A percentile compares a stretch with the other conserved stretches of the same genome.
Conservation (phyloP, 1,140 invertebrate genomes). For the Lepidostoma basale region DNA sequence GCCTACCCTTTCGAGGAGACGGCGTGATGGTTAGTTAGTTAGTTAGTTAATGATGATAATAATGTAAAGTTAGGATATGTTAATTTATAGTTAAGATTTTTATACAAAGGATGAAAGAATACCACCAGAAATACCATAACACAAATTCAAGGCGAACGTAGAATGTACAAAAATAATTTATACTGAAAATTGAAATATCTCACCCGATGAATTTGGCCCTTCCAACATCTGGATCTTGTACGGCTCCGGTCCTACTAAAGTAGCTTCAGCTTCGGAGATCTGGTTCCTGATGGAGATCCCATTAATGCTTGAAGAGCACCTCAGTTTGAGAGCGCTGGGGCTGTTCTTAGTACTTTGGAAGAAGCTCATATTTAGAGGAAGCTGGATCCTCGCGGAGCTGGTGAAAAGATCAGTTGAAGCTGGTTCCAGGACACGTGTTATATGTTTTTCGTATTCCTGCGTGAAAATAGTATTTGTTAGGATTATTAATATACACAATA, state of each 20-base stretch:
- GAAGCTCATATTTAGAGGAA: conserved; percentile 12
- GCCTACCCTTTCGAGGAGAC: too few species aligned
- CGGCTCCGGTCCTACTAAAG: conserved; percentile 6
- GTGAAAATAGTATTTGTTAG: background rate
- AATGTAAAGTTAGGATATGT: too few species aligned
- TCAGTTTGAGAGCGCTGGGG: too few species aligned
- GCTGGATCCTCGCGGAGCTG: conserved; percentile 13
- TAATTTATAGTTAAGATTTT: too few species aligned
- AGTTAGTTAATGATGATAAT: too few species aligned
- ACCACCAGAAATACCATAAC: too few species aligned
- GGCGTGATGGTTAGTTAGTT: too few species aligned
- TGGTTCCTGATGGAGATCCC: conserved; percentile 5
- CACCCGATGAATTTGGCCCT: conserved; percentile 29
- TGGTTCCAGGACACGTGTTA: conserved; percentile 15
- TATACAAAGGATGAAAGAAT: too few species aligned
- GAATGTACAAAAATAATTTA: too few species aligned
- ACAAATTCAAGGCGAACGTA: too few species aligned
- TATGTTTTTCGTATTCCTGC: conserved; percentile 22
- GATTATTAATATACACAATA: too few species aligned
- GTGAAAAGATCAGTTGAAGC: background rate
- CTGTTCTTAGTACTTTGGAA: conserved; percentile 1
- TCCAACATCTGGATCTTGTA: conserved; percentile 32
- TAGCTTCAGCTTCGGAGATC: background rate
- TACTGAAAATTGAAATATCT: too few species aligned
- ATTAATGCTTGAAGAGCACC: background rate